Conservation (phyloP, 2,888 invertebrate genomes). For the Tiliacea aurago region DNA sequence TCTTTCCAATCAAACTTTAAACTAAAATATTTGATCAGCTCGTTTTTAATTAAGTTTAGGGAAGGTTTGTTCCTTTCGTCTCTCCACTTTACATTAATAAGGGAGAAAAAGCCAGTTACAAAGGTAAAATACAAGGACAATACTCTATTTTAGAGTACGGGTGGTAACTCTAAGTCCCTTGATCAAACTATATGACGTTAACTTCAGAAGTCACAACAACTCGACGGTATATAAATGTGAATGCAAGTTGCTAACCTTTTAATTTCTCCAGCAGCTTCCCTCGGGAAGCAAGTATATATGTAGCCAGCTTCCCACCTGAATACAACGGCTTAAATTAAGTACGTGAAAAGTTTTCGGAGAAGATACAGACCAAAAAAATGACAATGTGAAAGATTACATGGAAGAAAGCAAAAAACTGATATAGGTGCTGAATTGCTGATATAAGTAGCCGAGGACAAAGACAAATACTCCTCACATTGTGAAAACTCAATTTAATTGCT, state of each 20-base stretch:
- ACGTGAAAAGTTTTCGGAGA: background rate
- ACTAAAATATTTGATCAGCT: no score
- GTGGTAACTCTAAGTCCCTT: background rate
- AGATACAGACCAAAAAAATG: background rate
- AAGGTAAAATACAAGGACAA: no score
- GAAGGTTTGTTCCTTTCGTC: no score
- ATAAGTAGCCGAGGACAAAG: background rate
- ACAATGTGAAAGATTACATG: background rate
- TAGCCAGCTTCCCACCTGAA: background rate
- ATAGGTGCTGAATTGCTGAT: no score
- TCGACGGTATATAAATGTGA: constrained; percentile 9
- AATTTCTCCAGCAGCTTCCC: background rate
- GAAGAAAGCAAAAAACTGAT: background rate
- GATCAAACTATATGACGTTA: constrained; percentile 24
- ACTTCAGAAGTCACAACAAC: constrained; percentile 36
- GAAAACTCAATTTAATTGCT: background rate
- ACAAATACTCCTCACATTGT: background rate
- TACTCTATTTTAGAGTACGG: no score
- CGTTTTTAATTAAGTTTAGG: no score
- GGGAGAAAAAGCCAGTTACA: no score
- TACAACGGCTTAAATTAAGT: no score
- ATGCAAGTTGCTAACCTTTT: constrained; percentile 13
- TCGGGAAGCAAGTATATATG: background rate
- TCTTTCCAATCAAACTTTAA: no score
- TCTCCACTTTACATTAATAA: no score